Base-by-base conservation (phyloP, 2,888 invertebrate genomes). In the Cancer borealis region DNA sequence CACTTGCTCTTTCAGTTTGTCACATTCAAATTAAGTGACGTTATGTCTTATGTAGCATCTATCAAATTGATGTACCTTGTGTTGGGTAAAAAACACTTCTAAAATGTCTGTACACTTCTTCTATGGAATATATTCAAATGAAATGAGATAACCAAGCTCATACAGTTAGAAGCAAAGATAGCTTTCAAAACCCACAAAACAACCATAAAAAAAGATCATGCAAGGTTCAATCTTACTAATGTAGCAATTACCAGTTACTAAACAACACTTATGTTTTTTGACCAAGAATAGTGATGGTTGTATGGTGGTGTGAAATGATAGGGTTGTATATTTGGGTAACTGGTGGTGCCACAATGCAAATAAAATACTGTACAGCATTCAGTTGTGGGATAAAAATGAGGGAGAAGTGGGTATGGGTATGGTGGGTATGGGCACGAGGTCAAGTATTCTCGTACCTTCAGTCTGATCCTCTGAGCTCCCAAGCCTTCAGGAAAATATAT, bases 401-500 rank as follows among this genome's bases (percentile, higher is more conserved):
- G 66, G 45, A 88, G 45, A 88, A 92, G 88, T 60, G 66, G 17
- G 89, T 46, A 39, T 39, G 88, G 60, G 88, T 39, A 39, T 39
- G 39, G 39, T 39, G 39, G 39, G 39, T 54, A 2, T 87, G 21
- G 87, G 88, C 92, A 92, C n/a, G 88, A 93, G 93, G 93, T 93
- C 54, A 88, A 91, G 88, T 93, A 91, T 93, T 91, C 93, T 93
- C 91, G 88, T 93, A 93, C 91, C 88, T 91, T 91, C 46, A n/a
- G 91, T 84, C 60, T 93, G 93, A 93, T 91, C 93, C 93, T 93
- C 93, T 93, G 91, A 91, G 93, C 93, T 91, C 87, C 93, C 91
- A 93, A 93, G 93, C 93, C 93, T 93, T 93, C 49, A 91, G 91
- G 91, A 93, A 93, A 93, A 93, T 91, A 93, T 66, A 93, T 93